These are phyloP conservation scores for Phortica magna DNA, from an alignment of 2,888 invertebrate species.

Conservation along the genomic window DNA sequence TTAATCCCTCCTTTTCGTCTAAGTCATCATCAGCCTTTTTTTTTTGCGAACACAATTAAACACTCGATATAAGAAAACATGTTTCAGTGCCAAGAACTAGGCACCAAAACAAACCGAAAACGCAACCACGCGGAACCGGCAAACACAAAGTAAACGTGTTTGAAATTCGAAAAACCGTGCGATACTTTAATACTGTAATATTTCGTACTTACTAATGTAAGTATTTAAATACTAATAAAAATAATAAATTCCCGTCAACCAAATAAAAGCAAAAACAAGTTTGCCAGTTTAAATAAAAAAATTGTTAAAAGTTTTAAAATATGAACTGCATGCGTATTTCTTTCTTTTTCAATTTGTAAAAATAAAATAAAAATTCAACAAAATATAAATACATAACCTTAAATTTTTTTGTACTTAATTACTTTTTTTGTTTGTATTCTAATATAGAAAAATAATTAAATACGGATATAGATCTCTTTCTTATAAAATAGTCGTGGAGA, in stretches of 20 bases:
- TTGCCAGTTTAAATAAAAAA: slow-evolving; percentile 45
- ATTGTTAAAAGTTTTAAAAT: slow-evolving; percentile 45
- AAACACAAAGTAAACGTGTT: background rate
- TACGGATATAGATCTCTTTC: background rate
- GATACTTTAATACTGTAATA: background rate
- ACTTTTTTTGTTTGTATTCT: background rate
- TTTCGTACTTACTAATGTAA: slow-evolving; percentile 45
- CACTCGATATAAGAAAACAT: too few relatives aligned
- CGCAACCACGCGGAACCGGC: background rate
- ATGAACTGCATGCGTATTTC: slow-evolving; percentile 74
- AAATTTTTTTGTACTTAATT: slow-evolving; percentile 34
- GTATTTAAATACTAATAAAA: slow-evolving; percentile 62
- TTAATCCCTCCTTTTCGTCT: background rate
- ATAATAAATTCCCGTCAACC: slow-evolving; percentile 78
- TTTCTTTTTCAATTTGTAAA: slow-evolving; percentile 37
- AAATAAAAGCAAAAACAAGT: slow-evolving; percentile 72
- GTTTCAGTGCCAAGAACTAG: background rate
- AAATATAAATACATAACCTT: slow-evolving; percentile 42
- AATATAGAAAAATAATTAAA: background rate
- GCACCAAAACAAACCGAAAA: background rate
- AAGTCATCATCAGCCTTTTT: background rate
- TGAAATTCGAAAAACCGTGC: background rate
- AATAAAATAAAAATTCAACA: slow-evolving; percentile 40
- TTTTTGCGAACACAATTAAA: background rate
- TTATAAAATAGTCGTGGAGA: background rate